Evolutionary conservation across 1,140 invertebrate genomes (phyloP).

Genomic region (Nebria ingens): DNA sequence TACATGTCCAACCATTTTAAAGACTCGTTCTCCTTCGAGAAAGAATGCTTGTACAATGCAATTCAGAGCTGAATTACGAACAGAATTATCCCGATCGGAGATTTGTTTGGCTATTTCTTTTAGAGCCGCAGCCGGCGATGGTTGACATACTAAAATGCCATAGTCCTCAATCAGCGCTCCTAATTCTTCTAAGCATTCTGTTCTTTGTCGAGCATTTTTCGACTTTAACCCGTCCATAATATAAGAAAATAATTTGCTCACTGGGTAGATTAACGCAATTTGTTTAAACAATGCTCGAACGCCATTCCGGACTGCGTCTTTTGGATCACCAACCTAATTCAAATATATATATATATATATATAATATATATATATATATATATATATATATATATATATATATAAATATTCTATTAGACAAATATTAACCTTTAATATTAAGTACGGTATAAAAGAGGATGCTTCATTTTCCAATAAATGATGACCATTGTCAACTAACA

Average conservation of each 20-base stretch:
- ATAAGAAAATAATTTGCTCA: slow-evolving; percentile 77
- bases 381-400: neutral
- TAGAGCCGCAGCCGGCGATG: slow-evolving; percentile 62
- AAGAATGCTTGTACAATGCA: slow-evolving; percentile 85
- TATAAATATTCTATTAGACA: neutral
- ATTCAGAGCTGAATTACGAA: slow-evolving; percentile 90
- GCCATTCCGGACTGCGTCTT: slow-evolving; percentile 84
- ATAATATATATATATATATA: slow-evolving; percentile 12
- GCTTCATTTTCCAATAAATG: slow-evolving; percentile 84
- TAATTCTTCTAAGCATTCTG: slow-evolving; percentile 90
- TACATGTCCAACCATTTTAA: slow-evolving; percentile 84
- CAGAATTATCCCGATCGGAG: slow-evolving; percentile 90
- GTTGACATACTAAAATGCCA: slow-evolving; percentile 76
- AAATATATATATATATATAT: no score
- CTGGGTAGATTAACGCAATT: slow-evolving; percentile 77
- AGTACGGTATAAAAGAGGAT: slow-evolving; percentile 87
- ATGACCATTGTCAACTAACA: slow-evolving; percentile 71
- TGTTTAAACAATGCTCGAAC: slow-evolving; percentile 79
- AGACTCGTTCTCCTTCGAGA: slow-evolving; percentile 81
- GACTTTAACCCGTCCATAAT: slow-evolving; percentile 92
- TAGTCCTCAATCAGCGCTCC: slow-evolving; percentile 77
- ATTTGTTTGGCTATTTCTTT: slow-evolving; percentile 92
- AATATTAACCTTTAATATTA: slow-evolving; percentile 70
- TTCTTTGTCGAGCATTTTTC: slow-evolving; percentile 91
- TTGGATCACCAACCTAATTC: slow-evolving; percentile 81